These are phyloP conservation scores for Melanostigma gelatinosum DNA, from an alignment of 2,113 vertebrate species.

Conservation along the genomic window DNA sequence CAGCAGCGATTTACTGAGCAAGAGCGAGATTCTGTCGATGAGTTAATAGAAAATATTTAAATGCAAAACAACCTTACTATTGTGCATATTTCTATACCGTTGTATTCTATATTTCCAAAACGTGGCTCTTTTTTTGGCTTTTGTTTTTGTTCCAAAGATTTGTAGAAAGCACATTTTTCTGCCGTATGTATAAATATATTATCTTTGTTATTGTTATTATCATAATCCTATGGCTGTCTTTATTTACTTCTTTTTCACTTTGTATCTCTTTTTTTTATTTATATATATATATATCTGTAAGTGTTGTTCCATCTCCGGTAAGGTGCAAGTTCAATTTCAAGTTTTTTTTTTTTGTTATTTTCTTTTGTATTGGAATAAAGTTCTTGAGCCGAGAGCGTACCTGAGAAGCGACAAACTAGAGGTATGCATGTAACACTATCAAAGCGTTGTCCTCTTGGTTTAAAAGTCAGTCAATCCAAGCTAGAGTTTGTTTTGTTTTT, in stretches of 20 bases:
- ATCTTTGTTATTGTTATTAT: conserved; percentile 74
- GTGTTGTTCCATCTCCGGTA: conserved; percentile 55
- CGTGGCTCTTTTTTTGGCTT: conserved; percentile 75
- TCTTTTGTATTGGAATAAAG: conserved; percentile 23
- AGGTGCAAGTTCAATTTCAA: conserved; percentile 55
- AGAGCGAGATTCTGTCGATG: conserved; percentile 60
- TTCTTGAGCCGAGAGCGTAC: conserved; percentile 30
- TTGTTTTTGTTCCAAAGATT: conserved; percentile 84
- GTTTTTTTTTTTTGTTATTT: conserved; percentile 5
- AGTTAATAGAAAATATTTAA: conserved; percentile 76
- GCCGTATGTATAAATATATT: conserved; percentile 79
- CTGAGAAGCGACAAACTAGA: conserved; percentile 31
- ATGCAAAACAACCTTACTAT: conserved; percentile 79
- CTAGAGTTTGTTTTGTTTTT: conserved; percentile 34
- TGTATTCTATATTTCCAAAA: conserved; percentile 78
- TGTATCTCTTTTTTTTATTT: conserved; percentile 37
- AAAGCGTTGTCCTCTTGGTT: conserved; percentile 26
- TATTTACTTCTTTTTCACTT: conserved; percentile 60
- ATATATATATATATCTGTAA: conserved; percentile 23
- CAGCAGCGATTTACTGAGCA: conserved; percentile 66
- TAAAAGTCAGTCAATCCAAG: conserved; percentile 20
- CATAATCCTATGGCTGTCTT: conserved; percentile 69
- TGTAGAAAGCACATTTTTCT: conserved; percentile 82
- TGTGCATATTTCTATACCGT: conserved; percentile 81
- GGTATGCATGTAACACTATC: conserved; percentile 62